Evolutionary conservation across 2,888 invertebrate species (phyloP).

Genomic region (Halocaridina rubra): DNA sequence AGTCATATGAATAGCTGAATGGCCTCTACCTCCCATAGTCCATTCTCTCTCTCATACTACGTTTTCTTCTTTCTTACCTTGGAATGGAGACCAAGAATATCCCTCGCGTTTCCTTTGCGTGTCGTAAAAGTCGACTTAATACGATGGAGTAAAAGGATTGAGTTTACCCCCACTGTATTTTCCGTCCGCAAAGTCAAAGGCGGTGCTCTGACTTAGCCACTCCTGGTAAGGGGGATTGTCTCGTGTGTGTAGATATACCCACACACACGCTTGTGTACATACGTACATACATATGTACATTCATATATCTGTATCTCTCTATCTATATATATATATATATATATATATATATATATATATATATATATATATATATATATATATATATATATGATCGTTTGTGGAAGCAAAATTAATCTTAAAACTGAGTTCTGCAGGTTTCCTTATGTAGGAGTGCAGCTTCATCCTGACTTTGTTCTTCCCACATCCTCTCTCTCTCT

Average conservation of each 20-base stretch:
- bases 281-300: neutral
- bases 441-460: no score
- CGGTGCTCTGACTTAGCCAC: no score
- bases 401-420: no score
- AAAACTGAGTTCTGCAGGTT: no score
- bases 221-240: no score
- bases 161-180: no score
- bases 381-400: neutral
- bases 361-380: neutral
- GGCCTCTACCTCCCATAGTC: neutral
- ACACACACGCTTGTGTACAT: no score
- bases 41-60: neutral
- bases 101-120: no score
- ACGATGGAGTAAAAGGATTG: no score
- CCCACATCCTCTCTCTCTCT: neutral
- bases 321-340: conserved; percentile 14
- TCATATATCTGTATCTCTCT: neutral
- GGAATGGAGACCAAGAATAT: neutral
- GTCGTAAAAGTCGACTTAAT: no score
- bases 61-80: neutral
- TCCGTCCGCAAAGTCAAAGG: no score
- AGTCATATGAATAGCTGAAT: neutral
- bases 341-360: neutral
- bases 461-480: neutral
- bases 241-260: no score